A percentile compares a stretch with the other conserved stretches of the same genome.
phyloP scores from a whole-genome alignment of 2,888 invertebrate genomes.

The Andrena chrysosceles region DNA sequence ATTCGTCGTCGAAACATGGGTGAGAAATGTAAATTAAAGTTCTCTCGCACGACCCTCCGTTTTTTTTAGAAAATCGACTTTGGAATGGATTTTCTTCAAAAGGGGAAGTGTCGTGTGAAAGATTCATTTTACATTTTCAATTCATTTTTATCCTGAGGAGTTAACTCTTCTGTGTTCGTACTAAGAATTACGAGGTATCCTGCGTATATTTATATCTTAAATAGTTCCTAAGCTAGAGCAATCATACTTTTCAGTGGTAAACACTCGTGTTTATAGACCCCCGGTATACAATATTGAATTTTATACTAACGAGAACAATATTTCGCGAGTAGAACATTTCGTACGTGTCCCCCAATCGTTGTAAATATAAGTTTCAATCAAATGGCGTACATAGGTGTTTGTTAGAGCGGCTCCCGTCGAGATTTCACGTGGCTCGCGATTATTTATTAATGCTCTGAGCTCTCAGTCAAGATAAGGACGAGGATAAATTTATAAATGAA shows the following conservation, averaged over 20 bases:
- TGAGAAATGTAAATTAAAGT: not conserved
- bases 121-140: conserved; percentile 13
- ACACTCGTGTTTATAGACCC: conserved; percentile 37
- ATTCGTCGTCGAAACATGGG: not conserved
- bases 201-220: conserved; percentile 37
- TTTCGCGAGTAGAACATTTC: conserved; percentile 25
- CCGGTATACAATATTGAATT: conserved; percentile 59
- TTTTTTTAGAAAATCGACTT: not conserved
- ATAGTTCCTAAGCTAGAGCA: conserved; percentile 77
- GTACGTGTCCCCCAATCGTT: conserved; percentile 28
- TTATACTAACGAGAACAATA: conserved; percentile 40
- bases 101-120: not conserved
- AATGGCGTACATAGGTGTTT: not conserved
- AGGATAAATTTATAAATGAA: conserved; percentile 70
- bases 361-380: conserved; percentile 59
- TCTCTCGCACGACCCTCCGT: not conserved
- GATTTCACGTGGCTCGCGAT: conserved; percentile 72
- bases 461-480: conserved; percentile 65
- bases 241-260: conserved; percentile 69
- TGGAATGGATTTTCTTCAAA: not conserved
- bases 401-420: conserved; percentile 36
- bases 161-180: not conserved
- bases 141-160: not conserved
- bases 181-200: not conserved
- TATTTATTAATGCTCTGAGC: conserved; percentile 67